Evolutionary conservation across 2,888 invertebrate genomes (phyloP), one percentile per base, ranked within the genome.

Genomic region (Eutolmus rufibarbis): DNA sequence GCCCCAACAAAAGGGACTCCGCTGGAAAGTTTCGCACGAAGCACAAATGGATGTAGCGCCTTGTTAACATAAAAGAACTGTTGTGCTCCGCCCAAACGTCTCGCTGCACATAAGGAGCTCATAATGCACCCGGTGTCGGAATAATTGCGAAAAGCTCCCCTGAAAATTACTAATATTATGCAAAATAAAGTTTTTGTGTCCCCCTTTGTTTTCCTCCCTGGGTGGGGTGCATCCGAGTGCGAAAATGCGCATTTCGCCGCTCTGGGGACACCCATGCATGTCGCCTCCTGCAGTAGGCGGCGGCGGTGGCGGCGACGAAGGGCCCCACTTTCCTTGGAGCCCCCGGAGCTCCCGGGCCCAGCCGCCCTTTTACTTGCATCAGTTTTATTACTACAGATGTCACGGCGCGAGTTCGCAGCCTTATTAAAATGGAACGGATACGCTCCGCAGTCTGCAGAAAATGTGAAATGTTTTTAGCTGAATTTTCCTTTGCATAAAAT

Each of bases 91-190:
- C 37, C 76, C 34, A 16, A 34, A 76, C 40, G 31, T 76, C 76
- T 34, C 76, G 37, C 8, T 40, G 34, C 76, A 76, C 76, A 76
- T 76, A 76, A 76, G 76, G 40, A 76, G 76, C 76, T 76, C 76
- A 76, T 76, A 76, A 76, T 76, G 34, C 76, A 76, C 37, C 40
- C 76, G 76, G 37, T 76, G 76, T 40, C 40, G 76, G 40, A 76
- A 76, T 76, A 76, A 76, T 76, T 76, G 76, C 16, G 40, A 34
- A 76, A 76, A 76, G 76, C 76, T 76, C 76, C 76, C 76, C 34
- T 76, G 76, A 76, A 76, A 76, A 76, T 76, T 76, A 76, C 76
- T 76, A 76, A 76, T 76, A 76, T 76, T 76, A 76, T 76, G 76
- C 76, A 76, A 76, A 76, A 76, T 76, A 76, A 76, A 76, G 40